Evolutionary conservation across 2,888 invertebrate species (phyloP).

Genomic region (Rugalucina vietnamica): DNA sequence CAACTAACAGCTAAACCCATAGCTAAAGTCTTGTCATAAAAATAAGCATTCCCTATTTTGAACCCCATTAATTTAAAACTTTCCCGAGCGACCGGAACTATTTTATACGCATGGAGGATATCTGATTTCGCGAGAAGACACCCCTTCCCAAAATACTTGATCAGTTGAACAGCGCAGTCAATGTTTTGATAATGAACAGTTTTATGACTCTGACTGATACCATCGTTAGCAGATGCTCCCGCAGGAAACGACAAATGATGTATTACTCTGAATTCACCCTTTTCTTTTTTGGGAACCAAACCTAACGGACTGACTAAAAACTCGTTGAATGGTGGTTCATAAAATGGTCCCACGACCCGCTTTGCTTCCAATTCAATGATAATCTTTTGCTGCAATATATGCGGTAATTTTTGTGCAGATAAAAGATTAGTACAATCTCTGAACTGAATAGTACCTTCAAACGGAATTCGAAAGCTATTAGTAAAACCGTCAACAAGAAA

Average conservation of each 20-base stretch:
- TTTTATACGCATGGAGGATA: not conserved
- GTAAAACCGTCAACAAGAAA: too few relatives aligned
- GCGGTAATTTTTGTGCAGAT: not conserved
- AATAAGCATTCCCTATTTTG: not conserved
- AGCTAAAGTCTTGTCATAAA: not conserved
- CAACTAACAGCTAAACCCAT: not conserved
- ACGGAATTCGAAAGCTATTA: too few relatives aligned
- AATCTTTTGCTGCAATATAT: not conserved
- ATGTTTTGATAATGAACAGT: not conserved
- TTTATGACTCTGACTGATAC: not conserved
- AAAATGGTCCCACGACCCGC: not conserved
- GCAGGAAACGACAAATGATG: constrained; percentile 7
- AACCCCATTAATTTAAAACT: not conserved
- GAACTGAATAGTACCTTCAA: too few relatives aligned
- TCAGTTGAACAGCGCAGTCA: not conserved
- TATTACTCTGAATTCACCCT: not conserved
- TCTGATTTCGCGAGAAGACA: not conserved
- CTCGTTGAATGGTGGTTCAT: not conserved
- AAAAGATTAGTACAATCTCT: too few relatives aligned
- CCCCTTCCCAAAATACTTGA: not conserved
- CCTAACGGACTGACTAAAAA: not conserved
- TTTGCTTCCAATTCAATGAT: not conserved
- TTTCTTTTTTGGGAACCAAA: not conserved
- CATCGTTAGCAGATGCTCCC: not conserved
- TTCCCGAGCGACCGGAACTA: not conserved